These are phyloP conservation scores for Megalops cyprinoides DNA, from an alignment of 2,797 vertebrate species.

Conservation along the genomic window DNA sequence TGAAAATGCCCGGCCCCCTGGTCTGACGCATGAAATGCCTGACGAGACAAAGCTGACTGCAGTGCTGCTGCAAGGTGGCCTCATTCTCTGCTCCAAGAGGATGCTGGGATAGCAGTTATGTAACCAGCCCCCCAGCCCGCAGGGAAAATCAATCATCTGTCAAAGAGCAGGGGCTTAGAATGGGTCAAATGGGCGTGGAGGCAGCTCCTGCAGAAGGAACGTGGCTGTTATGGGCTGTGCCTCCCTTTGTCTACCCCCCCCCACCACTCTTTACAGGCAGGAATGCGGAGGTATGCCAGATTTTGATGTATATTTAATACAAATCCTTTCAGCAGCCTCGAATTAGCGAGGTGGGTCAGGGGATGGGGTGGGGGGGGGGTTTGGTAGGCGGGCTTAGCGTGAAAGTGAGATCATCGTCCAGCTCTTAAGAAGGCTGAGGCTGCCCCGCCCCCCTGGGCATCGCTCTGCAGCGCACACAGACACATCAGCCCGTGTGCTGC, in stretches of 20 bases:
- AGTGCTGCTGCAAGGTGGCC: constrained; percentile 42
- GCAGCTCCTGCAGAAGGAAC: neutral
- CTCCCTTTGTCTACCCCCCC: neutral
- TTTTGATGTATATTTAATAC: constrained; percentile 7
- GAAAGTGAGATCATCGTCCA: constrained; percentile 26
- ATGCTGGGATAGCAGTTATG: constrained; percentile 57
- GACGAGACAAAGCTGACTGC: constrained; percentile 33
- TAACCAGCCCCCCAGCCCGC: constrained; percentile 49
- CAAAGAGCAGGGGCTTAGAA: constrained; percentile 27
- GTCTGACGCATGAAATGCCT: neutral
- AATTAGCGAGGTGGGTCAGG: neutral
- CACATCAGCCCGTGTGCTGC: neutral
- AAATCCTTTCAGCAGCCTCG: constrained; percentile 16
- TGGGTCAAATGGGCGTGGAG: constrained; percentile 2
- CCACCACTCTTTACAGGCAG: neutral
- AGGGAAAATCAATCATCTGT: constrained; percentile 52
- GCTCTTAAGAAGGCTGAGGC: neutral
- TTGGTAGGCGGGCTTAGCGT: neutral
- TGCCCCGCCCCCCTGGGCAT: neutral
- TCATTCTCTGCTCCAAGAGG: constrained; percentile 38
- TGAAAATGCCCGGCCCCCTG: neutral
- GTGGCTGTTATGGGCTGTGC: constrained; percentile 44
- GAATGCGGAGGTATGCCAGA: neutral
- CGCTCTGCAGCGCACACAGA: neutral
- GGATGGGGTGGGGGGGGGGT: neutral